A percentile compares a stretch with the other conserved stretches of the same genome.
Evolutionary conservation across 2,888 invertebrate species (phyloP).

Genomic region (Coleophora flavipennella): DNA sequence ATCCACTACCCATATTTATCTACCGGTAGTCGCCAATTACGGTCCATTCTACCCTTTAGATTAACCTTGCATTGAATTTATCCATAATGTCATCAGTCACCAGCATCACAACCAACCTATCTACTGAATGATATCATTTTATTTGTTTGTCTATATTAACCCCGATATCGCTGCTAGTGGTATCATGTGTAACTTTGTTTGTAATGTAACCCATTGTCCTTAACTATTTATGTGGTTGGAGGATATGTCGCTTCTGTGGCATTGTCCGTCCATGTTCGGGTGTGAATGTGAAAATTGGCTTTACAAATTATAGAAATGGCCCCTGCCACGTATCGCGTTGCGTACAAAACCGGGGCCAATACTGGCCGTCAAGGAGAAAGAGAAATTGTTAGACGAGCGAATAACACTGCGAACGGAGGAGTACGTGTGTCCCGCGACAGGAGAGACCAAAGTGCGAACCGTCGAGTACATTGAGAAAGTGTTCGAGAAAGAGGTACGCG

Average conservation of each 20-base stretch:
- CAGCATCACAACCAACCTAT: no score
- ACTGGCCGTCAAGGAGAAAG: slow-evolving; percentile 88
- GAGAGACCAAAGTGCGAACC: slow-evolving; percentile 89
- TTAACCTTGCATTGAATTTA: no score
- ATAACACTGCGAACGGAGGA: slow-evolving; percentile 91
- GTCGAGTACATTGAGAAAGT: slow-evolving; percentile 96
- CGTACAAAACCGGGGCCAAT: slow-evolving; percentile 88
- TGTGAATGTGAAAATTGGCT: slow-evolving; percentile 67
- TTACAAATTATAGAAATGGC: slow-evolving; percentile 73
- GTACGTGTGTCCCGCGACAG: slow-evolving; percentile 87
- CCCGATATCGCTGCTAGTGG: slow-evolving; percentile 15
- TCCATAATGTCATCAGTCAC: no score
- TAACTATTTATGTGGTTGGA: slow-evolving; percentile 25
- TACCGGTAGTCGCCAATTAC: no score
- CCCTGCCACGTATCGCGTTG: slow-evolving; percentile 88
- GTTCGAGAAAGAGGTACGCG: slow-evolving; percentile 93
- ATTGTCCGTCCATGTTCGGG: slow-evolving; percentile 39
- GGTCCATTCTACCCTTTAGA: no score
- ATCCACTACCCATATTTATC: slow-evolving; percentile 4
- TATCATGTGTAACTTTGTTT: slow-evolving; percentile 19
- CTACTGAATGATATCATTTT: not conserved
- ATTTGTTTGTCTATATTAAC: no score
- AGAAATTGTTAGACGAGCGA: slow-evolving; percentile 91
- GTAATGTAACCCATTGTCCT: slow-evolving; percentile 27
- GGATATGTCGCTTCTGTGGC: slow-evolving; percentile 53